phyloP scores from a whole-genome alignment of 1,140 invertebrate species.

The Tetramorium parvispinum region DNA sequence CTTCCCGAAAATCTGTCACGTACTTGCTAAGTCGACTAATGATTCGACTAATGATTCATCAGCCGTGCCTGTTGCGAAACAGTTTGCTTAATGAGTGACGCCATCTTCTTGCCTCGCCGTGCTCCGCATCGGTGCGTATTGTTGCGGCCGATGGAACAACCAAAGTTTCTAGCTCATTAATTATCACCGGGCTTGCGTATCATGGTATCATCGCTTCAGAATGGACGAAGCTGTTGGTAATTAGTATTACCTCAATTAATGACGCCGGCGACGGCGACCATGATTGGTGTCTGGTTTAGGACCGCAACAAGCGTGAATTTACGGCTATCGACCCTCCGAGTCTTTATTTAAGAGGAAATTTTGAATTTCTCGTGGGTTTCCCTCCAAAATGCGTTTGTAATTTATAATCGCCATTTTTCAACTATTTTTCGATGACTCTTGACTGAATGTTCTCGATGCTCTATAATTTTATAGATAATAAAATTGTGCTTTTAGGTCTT shows the following conservation, averaged over 20 bases:
- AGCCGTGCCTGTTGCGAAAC: conserved; percentile 21
- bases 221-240: conserved; percentile 18
- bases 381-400: not conserved
- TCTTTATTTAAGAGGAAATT: not conserved
- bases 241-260: conserved; percentile 55
- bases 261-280: not conserved
- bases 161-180: conserved; percentile 58
- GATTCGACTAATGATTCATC: conserved; percentile 51
- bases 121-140: conserved; percentile 30
- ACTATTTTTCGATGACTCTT: too few species aligned
- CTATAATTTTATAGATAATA: too few species aligned
- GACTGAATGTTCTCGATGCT: too few species aligned
- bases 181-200: conserved; percentile 34
- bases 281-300: not conserved
- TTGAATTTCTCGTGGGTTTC: not conserved
- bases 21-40: conserved; percentile 45
- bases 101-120: conserved; percentile 16
- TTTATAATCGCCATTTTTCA: not conserved
- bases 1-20: conserved; percentile 36
- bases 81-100: conserved; percentile 35
- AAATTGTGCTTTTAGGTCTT: too few species aligned
- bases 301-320: conserved; percentile 10
- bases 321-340: not conserved
- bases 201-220: conserved; percentile 1
- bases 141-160: conserved; percentile 39